Base-by-base conservation (phyloP, 2,797 vertebrate genomes). In the Clarias pachynema region DNA sequence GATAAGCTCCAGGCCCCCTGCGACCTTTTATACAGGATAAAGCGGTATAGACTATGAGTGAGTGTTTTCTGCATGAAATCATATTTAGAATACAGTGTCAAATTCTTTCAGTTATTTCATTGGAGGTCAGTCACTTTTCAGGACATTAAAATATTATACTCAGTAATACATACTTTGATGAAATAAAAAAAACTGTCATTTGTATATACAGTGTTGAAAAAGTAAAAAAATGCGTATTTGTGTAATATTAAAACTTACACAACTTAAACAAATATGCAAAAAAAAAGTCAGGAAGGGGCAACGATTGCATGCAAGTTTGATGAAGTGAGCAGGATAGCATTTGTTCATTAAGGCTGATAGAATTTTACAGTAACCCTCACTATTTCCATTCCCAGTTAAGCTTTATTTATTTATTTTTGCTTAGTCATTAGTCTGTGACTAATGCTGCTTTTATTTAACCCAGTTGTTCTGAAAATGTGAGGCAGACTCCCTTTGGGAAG, bases 371-470 rank as follows among this genome's bases (percentile, higher is more conserved):
- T 7, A 73, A 73, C 49, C 2, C 40, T 49, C 70, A 49, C 15
- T 26, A 37, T 72, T 72, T 72, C 69, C 69, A 72, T 72, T 5
- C 40, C 37, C 37, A n/a, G 69, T n/a, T 37, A 70, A 40, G 68
- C 2, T 72, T 40, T 44, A 20, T 44, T 40, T 53, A 53, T 53
- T 53, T 53, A 53, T 16, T 72, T 24, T 72, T 72, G 69, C 2
- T 18, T 73, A 73, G 44, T 73, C 40, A 73, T 53, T 73, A 53
- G 10, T 26, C 24, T 73, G 70, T 73, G 70, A 73, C 37, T 73
- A 53, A 73, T 26, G 70, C 15, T 70, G 20, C 34, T 5, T 70
- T 70, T 70, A 70, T 70, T 70, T 70, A 73, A 49, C 4, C 14
- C 40, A 53, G 44, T 49, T 40, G 69, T 72, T 24, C 68, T 9